These are phyloP conservation scores for Phalacrocorax brasilianus DNA, from an alignment of 2,113 vertebrate genomes.

Conservation along the genomic window DNA sequence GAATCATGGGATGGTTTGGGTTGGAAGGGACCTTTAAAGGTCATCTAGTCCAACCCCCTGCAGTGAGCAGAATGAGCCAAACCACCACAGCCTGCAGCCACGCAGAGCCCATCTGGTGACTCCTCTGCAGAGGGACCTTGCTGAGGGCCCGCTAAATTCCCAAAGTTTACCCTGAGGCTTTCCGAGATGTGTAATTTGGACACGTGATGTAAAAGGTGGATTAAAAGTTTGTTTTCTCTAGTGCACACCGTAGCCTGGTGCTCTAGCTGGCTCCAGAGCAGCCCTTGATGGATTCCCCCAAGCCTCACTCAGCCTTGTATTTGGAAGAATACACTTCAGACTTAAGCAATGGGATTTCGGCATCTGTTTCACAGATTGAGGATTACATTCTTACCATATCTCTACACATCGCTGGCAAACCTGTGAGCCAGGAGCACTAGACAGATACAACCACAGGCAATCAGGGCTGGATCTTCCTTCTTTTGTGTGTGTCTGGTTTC, in stretches of 20 bases:
- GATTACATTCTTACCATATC: background rate
- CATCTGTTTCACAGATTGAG: background rate
- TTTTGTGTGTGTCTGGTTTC: fast-evolving
- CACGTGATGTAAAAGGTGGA: fast-evolving
- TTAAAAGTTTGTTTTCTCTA: background rate
- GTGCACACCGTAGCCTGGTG: fast-evolving
- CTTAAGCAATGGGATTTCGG: background rate
- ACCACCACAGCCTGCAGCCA: fast-evolving
- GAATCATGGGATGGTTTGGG: too few species aligned
- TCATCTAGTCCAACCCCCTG: too few species aligned
- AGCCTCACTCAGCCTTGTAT: background rate
- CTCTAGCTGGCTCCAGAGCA: fast-evolving
- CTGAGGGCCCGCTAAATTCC: background rate
- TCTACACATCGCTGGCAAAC: background rate
- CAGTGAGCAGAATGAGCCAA: background rate
- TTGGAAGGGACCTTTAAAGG: too few species aligned
- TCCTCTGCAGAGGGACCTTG: background rate
- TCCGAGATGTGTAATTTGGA: background rate
- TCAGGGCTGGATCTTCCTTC: background rate
- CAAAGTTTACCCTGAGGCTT: background rate
- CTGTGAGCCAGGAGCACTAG: fast-evolving
- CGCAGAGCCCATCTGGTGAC: background rate
- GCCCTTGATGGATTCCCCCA: background rate
- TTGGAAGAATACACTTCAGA: fast-evolving
- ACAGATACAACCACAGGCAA: background rate